A percentile compares a stretch with the other conserved stretches of the same genome.
Evolutionary conservation across 2,113 vertebrate genomes (phyloP).

Genomic region (Ursus arctos): DNA sequence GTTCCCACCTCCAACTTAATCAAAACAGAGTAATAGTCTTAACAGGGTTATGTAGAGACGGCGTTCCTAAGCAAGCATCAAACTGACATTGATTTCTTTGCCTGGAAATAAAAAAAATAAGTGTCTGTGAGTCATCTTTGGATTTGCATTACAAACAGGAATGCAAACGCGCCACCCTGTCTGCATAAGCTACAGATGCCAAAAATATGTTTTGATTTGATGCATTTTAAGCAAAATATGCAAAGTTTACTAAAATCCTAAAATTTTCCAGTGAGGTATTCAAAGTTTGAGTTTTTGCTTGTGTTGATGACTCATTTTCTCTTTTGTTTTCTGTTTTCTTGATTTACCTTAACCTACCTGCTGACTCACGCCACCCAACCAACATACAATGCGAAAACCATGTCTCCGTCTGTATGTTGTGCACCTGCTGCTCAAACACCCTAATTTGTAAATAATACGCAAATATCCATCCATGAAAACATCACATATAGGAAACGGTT

Average conservation of each 20-base stretch:
- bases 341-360: slow-evolving; percentile 89
- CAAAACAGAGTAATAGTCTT: background rate
- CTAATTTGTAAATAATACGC: slow-evolving; percentile 87
- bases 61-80: background rate
- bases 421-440: slow-evolving; percentile 87
- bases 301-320: slow-evolving; percentile 91
- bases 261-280: slow-evolving; percentile 80
- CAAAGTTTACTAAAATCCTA: slow-evolving; percentile 65
- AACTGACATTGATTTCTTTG: slow-evolving; percentile 87
- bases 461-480: slow-evolving; percentile 91
- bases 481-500: slow-evolving; percentile 93
- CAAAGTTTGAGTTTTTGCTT: slow-evolving; percentile 86
- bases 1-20: slow-evolving; percentile 60
- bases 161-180: slow-evolving; percentile 88
- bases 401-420: slow-evolving; percentile 91
- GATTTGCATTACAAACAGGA: slow-evolving; percentile 88
- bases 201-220: slow-evolving; percentile 68
- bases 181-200: slow-evolving; percentile 79
- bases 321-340: slow-evolving; percentile 90
- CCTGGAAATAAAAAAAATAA: slow-evolving; percentile 86
- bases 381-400: slow-evolving; percentile 91
- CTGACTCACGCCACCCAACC: slow-evolving; percentile 92
- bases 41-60: background rate
- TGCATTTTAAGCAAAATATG: slow-evolving; percentile 74
- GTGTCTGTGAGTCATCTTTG: slow-evolving; percentile 85